Base-by-base conservation (phyloP, 2,888 invertebrate species). In the Cataglyphis livida region DNA sequence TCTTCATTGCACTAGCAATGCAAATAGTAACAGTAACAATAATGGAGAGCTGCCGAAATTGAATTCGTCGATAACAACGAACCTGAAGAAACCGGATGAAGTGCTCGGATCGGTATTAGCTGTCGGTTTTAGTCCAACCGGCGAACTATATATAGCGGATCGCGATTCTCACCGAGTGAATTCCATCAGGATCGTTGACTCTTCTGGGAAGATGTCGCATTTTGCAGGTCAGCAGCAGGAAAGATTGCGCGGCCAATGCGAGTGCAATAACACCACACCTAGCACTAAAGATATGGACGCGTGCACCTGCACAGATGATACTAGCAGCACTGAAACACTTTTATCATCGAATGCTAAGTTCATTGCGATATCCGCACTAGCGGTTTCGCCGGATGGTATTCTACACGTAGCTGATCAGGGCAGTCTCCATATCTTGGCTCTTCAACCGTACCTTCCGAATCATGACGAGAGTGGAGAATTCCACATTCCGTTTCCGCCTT, bases 391-490 rank as follows among this genome's bases (percentile, higher is more conserved):
- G 51, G 98, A 99, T 94, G 99, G 99, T n/a, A 97, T 98, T 81
- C 96, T 99, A 65, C 98, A 99, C 95, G 97, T 99, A 74, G 98
- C 99, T 57, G 99, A 99, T 95, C 98, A 98, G 96, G 98, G 98
- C 95, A 98, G 97, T 5, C 95, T 98, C 15, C 98, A 98, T 91
- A 98, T 98, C 81, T 95, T 98, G 82, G 98, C 98, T 0, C 93
- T 98, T 89, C 98, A 98, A 94, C 98, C 98, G 89, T 98, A 98
- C 93, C 95, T 98, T 85, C 98, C 98, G 32, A 96, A 97, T 44
- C 98, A 98, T 91, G 98, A 98, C 93, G 97, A 98, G 94, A 98
- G 97, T 92, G 98, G 98, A 48, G 98, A 98, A 94, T 99, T 98
- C 93, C 97, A 98, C 94, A 98, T 99, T 91, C 98, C 98, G 1